A percentile compares a stretch with the other conserved stretches of the same genome.
Conservation (phyloP, 2,888 invertebrate species). For the Campoletis raptor region DNA sequence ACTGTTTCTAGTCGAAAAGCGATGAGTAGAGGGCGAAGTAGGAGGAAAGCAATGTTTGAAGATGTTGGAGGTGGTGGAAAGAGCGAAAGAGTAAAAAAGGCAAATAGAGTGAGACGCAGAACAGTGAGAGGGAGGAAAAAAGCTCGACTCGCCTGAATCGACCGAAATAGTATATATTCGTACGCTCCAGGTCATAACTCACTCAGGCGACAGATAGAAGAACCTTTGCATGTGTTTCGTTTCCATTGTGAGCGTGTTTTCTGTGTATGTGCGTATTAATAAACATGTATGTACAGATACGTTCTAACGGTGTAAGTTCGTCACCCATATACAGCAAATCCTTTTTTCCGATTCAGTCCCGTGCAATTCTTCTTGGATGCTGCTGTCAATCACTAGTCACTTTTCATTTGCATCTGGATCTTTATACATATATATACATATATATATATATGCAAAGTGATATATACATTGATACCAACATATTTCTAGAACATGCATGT, state of each 20-base stretch:
- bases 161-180: slow-evolving; percentile 69
- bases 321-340: slow-evolving; percentile 39
- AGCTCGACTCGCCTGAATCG: slow-evolving; percentile 61
- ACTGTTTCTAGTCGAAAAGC: slow-evolving; percentile 61
- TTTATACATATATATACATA: not conserved
- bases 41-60: slow-evolving; percentile 55
- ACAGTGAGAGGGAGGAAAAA: slow-evolving; percentile 52
- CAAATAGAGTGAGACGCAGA: slow-evolving; percentile 22
- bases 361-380: slow-evolving; percentile 17
- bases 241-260: slow-evolving; percentile 18
- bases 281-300: not conserved
- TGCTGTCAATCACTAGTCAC: slow-evolving; percentile 26
- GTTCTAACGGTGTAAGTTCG: slow-evolving; percentile 7
- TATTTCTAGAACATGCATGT: not conserved
- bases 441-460: not conserved
- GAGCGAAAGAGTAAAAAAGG: slow-evolving; percentile 35
- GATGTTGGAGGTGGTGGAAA: slow-evolving; percentile 42
- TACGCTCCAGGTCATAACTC: slow-evolving; percentile 66
- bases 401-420: not conserved
- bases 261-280: not conserved
- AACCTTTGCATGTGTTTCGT: slow-evolving; percentile 44
- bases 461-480: not conserved
- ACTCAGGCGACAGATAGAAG: slow-evolving; percentile 64
- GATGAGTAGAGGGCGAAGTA: slow-evolving; percentile 60
- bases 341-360: slow-evolving; percentile 28